phyloP scores from a whole-genome alignment of 1,140 invertebrate genomes.

The Propsilocerus akamusi region DNA sequence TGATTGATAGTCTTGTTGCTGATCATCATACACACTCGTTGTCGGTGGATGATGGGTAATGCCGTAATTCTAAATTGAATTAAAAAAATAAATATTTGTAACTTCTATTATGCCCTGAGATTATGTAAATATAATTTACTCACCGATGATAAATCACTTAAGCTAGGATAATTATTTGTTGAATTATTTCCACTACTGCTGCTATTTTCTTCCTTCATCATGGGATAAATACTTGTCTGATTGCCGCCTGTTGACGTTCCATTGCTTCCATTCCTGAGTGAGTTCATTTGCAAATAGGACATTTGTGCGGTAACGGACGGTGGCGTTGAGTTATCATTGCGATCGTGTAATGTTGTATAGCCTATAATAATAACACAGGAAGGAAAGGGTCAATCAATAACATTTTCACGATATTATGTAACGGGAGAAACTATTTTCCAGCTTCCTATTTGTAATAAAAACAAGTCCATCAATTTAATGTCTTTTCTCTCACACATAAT shows the following conservation, averaged over 20 bases:
- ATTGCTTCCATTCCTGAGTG: constrained; percentile 1
- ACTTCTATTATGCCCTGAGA: too few species aligned
- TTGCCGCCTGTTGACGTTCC: neutral
- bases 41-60: constrained; percentile 6
- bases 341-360: constrained; percentile 11
- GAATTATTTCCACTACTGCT: constrained; percentile 1
- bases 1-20: constrained; percentile 45
- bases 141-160: constrained; percentile 1
- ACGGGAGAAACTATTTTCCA: too few species aligned
- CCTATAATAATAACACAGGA: constrained; percentile 8
- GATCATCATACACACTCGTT: constrained; percentile 19
- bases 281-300: neutral
- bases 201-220: neutral
- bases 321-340: constrained; percentile 10
- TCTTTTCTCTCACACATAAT: too few species aligned
- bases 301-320: constrained; percentile 7
- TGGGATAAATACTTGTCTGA: neutral
- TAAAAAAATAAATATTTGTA: constrained; percentile 3
- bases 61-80: constrained; percentile 5
- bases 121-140: too few species aligned
- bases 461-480: too few species aligned
- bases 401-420: neutral
- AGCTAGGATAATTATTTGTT: constrained; percentile 1
- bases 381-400: neutral
- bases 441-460: too few species aligned